Evolutionary conservation across 2,113 vertebrate genomes (phyloP).

Genomic region (Scytalopus superciliaris): DNA sequence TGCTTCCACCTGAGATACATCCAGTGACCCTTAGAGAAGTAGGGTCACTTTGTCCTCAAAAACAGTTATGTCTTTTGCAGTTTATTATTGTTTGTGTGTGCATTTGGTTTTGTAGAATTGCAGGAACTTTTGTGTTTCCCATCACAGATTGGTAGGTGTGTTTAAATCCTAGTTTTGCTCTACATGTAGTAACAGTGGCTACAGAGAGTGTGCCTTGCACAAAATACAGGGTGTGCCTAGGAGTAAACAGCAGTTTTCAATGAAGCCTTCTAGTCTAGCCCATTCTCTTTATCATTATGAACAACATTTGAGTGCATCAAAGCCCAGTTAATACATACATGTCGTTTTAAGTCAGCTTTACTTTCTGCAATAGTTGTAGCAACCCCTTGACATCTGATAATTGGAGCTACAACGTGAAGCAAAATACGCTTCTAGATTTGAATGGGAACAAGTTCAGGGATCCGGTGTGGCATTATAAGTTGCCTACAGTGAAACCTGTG

Average conservation of each 20-base stretch:
- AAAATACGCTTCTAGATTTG: not conserved
- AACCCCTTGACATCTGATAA: not conserved
- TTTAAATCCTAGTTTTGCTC: not conserved
- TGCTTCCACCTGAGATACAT: fast-evolving
- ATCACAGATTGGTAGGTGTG: not conserved
- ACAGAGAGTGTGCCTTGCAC: not conserved
- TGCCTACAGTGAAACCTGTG: not conserved
- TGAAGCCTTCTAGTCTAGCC: not conserved
- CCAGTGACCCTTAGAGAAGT: not conserved
- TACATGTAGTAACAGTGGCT: not conserved
- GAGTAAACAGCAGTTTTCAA: not conserved
- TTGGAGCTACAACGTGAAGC: not conserved
- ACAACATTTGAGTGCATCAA: not conserved
- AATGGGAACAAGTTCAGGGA: not conserved
- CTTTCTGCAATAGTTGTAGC: not conserved
- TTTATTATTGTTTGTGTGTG: not conserved
- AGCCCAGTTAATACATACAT: not conserved
- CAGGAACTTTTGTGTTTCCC: not conserved
- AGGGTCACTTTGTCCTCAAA: not conserved
- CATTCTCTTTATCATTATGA: not conserved
- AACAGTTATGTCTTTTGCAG: not conserved
- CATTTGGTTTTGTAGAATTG: not conserved
- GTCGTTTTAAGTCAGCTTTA: not conserved
- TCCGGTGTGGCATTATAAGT: not conserved
- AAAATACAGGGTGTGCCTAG: not conserved